phyloP scores from a whole-genome alignment of 2,797 vertebrate species.

The Otus scops region DNA sequence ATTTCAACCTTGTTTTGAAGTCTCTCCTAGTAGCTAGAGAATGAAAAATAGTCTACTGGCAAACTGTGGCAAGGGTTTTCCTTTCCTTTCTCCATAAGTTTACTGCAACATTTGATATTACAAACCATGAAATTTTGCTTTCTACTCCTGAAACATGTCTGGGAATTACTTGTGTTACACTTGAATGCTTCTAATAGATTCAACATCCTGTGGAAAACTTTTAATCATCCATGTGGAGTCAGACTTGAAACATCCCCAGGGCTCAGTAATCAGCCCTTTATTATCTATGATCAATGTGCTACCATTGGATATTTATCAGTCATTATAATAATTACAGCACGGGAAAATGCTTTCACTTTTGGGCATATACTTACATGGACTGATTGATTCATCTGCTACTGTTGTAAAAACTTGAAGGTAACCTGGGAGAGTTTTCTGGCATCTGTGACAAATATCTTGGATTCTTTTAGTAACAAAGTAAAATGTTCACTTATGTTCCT shows the following conservation, averaged over 20 bases:
- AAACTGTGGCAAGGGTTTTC: background rate
- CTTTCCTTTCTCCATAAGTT: background rate
- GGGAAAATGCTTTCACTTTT: constrained; percentile 30
- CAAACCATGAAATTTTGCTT: background rate
- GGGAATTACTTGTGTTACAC: background rate
- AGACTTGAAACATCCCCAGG: background rate
- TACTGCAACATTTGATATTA: background rate
- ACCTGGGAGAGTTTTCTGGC: background rate
- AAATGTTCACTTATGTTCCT: background rate
- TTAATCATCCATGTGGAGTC: constrained; percentile 11
- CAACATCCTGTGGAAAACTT: background rate
- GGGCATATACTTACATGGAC: background rate
- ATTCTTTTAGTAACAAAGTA: background rate
- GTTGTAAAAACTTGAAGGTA: constrained; percentile 45
- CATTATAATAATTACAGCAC: constrained; percentile 35
- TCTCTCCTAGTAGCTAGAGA: background rate
- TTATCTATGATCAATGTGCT: constrained; percentile 17
- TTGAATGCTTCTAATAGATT: background rate
- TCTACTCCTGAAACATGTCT: background rate
- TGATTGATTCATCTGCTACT: constrained; percentile 52
- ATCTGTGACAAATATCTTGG: constrained; percentile 6
- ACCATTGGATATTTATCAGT: constrained; percentile 33
- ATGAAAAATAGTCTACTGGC: background rate
- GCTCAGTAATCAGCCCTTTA: constrained; percentile 6
- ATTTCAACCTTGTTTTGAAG: background rate